phyloP scores from a whole-genome alignment of 2,888 invertebrate genomes.

The Phortica okadai region DNA sequence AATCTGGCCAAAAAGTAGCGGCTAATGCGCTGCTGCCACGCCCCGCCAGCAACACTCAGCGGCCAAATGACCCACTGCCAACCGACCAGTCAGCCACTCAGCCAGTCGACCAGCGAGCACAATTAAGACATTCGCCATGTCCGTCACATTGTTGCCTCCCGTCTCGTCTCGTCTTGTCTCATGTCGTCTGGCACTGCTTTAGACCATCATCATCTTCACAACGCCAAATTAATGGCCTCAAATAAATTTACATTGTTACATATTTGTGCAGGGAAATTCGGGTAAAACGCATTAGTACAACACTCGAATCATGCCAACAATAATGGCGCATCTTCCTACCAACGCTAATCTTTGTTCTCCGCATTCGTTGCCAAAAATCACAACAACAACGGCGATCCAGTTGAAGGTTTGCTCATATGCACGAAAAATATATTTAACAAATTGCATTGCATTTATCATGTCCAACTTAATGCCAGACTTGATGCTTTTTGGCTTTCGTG shows the following conservation, averaged over 20 bases:
- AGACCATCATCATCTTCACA: not conserved
- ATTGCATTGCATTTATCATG: conserved; percentile 59
- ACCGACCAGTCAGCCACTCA: not conserved
- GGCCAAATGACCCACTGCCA: conserved; percentile 52
- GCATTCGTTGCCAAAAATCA: too few species aligned
- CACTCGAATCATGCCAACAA: conserved; percentile 34
- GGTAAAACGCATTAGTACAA: not conserved
- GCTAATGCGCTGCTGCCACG: conserved; percentile 58
- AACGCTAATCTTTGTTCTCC: not conserved
- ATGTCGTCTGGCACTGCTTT: not conserved
- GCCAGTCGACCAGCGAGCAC: conserved; percentile 12
- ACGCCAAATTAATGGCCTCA: conserved; percentile 46
- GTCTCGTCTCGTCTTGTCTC: too few species aligned
- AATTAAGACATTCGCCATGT: conserved; percentile 14
- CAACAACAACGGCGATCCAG: too few species aligned
- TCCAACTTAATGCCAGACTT: conserved; percentile 62
- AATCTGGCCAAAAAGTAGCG: conserved; percentile 47
- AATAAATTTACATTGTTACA: conserved; percentile 52
- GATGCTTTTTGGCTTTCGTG: conserved; percentile 4
- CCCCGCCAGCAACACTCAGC: conserved; percentile 39
- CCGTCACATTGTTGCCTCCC: not conserved
- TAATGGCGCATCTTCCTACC: conserved; percentile 26
- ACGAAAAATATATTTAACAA: conserved; percentile 50
- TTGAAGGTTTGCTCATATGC: conserved; percentile 23
- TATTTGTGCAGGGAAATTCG: conserved; percentile 35